These are phyloP conservation scores for Platycheirus rosarum DNA, from an alignment of 2,888 invertebrate species.

Conservation along the genomic window DNA sequence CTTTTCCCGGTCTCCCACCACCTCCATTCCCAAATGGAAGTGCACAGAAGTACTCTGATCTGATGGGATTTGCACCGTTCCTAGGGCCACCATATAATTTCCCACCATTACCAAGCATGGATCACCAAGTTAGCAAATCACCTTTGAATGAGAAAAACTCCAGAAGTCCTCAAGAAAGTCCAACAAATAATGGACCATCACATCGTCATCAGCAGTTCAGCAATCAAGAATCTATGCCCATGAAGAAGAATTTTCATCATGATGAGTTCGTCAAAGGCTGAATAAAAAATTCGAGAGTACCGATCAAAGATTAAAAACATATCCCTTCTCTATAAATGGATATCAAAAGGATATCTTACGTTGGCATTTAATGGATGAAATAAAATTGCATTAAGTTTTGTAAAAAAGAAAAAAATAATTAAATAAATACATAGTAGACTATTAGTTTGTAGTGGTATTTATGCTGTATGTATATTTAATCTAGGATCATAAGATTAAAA, in stretches of 20 bases:
- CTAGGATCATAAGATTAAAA: conserved; percentile 58
- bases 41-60: conserved; percentile 87
- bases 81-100: conserved; percentile 79
- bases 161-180: conserved; percentile 66
- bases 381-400: conserved; percentile 65
- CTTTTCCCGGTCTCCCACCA: conserved; percentile 82
- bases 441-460: conserved; percentile 63
- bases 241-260: conserved; percentile 62
- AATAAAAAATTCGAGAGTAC: background rate
- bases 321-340: conserved; percentile 51
- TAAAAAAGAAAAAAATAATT: conserved; percentile 45
- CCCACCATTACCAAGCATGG: conserved; percentile 74
- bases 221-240: conserved; percentile 48
- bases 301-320: conserved; percentile 52
- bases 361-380: conserved; percentile 70
- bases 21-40: conserved; percentile 79
- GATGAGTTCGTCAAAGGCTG: conserved; percentile 69
- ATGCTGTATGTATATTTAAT: conserved; percentile 67
- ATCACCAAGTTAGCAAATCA: conserved; percentile 75
- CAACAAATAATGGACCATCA: conserved; percentile 72
- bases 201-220: conserved; percentile 47
- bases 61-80: conserved; percentile 90
- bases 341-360: conserved; percentile 59
- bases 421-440: conserved; percentile 31
- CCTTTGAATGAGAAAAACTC: conserved; percentile 67